Percentiles rank a stretch among this genome's conserved stretches.
phyloP scores from a whole-genome alignment of 2,888 invertebrate genomes.

The Lymantria dispar region DNA sequence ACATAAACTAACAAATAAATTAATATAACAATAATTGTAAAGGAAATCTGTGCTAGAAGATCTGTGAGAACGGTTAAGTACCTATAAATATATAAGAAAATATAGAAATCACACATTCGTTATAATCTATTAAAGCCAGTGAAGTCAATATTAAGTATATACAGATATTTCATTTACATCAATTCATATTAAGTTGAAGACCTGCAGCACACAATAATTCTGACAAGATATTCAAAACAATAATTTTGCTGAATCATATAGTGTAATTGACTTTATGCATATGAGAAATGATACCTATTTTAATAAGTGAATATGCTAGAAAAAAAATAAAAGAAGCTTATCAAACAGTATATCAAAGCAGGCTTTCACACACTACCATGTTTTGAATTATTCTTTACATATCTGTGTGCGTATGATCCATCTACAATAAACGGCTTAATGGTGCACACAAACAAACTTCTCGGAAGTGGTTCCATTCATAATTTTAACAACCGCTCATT shows the following conservation, averaged over 20 bases:
- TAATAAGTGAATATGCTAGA: constrained; percentile 30
- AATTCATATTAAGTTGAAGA: too few relatives aligned
- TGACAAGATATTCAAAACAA: not conserved
- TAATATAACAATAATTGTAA: too few relatives aligned
- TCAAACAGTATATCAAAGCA: constrained; percentile 36
- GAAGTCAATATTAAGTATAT: too few relatives aligned
- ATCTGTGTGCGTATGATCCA: constrained; percentile 29
- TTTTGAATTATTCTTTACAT: constrained; percentile 22
- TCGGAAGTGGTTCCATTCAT: constrained; percentile 73
- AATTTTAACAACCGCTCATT: constrained; percentile 78
- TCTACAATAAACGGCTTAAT: constrained; percentile 30
- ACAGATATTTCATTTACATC: too few relatives aligned
- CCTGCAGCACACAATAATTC: not conserved
- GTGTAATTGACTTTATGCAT: not conserved
- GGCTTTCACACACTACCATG: constrained; percentile 37
- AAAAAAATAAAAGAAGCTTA: constrained; percentile 34
- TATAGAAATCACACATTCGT: too few relatives aligned
- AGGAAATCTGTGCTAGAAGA: too few relatives aligned
- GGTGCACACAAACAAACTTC: constrained; percentile 38
- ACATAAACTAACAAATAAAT: too few relatives aligned
- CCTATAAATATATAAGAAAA: too few relatives aligned
- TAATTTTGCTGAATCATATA: not conserved
- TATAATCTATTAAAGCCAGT: too few relatives aligned
- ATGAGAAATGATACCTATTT: not conserved
- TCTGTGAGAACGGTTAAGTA: too few relatives aligned